phyloP scores from a whole-genome alignment of 2,113 vertebrate species.

The Peromyscus maniculatus region DNA sequence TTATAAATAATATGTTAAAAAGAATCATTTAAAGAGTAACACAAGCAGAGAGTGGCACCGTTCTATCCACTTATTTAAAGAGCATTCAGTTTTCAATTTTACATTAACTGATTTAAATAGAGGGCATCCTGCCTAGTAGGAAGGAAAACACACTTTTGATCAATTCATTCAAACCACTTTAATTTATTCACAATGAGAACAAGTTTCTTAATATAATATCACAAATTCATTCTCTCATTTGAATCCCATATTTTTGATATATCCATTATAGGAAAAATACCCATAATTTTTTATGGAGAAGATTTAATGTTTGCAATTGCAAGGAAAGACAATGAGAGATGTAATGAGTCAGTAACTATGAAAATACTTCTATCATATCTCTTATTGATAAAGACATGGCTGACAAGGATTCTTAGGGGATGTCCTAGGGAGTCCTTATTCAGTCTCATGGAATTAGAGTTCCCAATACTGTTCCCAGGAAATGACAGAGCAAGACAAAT shows the following conservation, averaged over 20 bases:
- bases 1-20: constrained; percentile 62
- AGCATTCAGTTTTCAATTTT: constrained; percentile 14
- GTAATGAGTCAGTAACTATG: not conserved
- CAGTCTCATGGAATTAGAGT: not conserved
- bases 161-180: not conserved
- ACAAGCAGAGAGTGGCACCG: not conserved
- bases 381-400: no score
- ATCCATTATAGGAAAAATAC: not conserved
- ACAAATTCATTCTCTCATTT: not conserved
- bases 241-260: not conserved
- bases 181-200: not conserved
- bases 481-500: not conserved
- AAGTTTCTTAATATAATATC: not conserved
- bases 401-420: accelerated
- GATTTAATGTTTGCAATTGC: not conserved
- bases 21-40: not conserved
- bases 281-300: not conserved
- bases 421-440: no score
- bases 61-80: not conserved
- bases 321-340: not conserved
- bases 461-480: not conserved
- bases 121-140: not conserved
- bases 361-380: not conserved
- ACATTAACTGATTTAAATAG: constrained; percentile 15
- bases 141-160: not conserved